These are phyloP conservation scores for Cebus imitator DNA, from an alignment of 2,113 vertebrate species.

Conservation along the genomic window DNA sequence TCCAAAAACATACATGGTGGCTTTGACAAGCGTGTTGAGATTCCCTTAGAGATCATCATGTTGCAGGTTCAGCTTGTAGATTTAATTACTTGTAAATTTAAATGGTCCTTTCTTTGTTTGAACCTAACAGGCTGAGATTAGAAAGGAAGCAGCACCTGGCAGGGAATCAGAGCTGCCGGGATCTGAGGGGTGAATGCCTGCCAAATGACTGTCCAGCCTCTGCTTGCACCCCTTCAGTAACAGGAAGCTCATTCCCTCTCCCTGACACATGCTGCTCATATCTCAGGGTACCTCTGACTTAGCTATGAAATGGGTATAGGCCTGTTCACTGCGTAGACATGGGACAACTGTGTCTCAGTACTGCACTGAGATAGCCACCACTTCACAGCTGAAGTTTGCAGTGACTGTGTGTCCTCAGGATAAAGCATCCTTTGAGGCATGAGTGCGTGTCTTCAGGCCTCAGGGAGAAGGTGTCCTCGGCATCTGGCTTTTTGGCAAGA, in stretches of 20 bases:
- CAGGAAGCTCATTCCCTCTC: background rate
- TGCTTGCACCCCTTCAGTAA: too few relatives aligned
- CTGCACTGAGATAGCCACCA: background rate
- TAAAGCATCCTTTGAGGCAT: background rate
- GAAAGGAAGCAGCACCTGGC: background rate
- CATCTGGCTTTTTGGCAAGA: background rate
- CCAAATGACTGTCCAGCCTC: background rate
- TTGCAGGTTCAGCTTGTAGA: background rate
- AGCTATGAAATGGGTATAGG: background rate
- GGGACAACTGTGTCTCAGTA: background rate
- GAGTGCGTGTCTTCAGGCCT: background rate
- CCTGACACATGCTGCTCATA: fast-evolving
- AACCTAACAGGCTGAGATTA: background rate
- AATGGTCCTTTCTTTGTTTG: background rate
- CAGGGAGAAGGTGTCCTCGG: background rate
- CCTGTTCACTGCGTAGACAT: background rate
- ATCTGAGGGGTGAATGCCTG: background rate
- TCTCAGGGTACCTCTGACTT: background rate
- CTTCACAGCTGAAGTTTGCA: background rate
- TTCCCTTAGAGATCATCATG: background rate
- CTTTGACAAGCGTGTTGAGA: background rate
- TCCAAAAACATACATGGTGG: background rate
- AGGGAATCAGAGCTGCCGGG: background rate
- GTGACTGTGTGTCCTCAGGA: background rate
- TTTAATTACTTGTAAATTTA: background rate